A percentile compares a stretch with the other conserved stretches of the same genome.
phyloP scores from a whole-genome alignment of 2,797 vertebrate genomes.

The Danio tinwini region DNA sequence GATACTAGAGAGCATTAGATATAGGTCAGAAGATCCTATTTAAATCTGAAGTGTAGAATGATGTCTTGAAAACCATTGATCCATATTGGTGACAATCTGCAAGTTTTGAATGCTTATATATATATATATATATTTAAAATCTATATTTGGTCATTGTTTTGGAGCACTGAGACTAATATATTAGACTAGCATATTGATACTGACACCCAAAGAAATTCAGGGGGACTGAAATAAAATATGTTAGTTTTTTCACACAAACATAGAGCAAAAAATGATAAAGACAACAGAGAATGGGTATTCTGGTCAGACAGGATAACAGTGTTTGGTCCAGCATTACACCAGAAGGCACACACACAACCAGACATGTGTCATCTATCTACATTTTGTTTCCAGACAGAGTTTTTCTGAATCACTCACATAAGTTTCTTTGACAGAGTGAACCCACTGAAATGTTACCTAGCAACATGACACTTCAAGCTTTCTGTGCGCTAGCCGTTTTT shows the following conservation, averaged over 20 bases:
- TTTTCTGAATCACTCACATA: constrained; percentile 33
- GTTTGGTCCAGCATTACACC: constrained; percentile 30
- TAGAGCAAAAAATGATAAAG: neutral
- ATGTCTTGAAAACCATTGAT: too few relatives aligned
- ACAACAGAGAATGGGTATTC: neutral
- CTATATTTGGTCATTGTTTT: too few relatives aligned
- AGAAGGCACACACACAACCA: constrained; percentile 29
- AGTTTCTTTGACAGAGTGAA: constrained; percentile 46
- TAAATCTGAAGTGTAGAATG: too few relatives aligned
- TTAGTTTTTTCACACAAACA: neutral
- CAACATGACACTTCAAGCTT: constrained; percentile 52
- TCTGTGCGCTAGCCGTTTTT: constrained; percentile 36
- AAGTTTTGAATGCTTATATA: too few relatives aligned
- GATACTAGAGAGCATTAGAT: too few relatives aligned
- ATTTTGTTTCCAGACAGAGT: constrained; percentile 45
- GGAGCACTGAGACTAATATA: too few relatives aligned
- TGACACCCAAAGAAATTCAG: too few relatives aligned
- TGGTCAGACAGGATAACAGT: constrained; percentile 15
- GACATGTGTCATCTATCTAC: constrained; percentile 35
- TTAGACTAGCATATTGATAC: too few relatives aligned
- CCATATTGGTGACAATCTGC: too few relatives aligned
- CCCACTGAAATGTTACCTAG: constrained; percentile 53
- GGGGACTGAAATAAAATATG: neutral
- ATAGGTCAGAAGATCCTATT: too few relatives aligned
- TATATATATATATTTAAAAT: too few relatives aligned